phyloP scores from a whole-genome alignment of 2,888 invertebrate species.

The Anagyrus pseudococci region DNA sequence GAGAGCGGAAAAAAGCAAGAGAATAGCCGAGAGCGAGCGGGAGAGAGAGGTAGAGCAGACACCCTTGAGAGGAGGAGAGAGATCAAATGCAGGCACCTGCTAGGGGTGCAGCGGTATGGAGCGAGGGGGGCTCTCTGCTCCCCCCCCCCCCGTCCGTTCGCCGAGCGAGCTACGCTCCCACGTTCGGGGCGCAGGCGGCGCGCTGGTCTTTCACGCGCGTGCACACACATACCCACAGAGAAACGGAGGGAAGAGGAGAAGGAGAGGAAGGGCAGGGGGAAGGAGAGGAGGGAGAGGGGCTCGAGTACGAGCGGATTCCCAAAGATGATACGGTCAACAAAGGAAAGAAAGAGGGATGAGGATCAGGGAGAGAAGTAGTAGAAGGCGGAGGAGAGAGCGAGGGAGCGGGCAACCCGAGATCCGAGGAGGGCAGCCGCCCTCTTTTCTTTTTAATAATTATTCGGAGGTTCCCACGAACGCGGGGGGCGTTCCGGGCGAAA shows the following conservation, averaged over 20 bases:
- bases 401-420: conserved; percentile 37
- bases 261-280: background rate
- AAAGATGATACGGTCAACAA: conserved; percentile 61
- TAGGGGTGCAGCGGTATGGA: conserved; percentile 22
- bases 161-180: conserved; percentile 30
- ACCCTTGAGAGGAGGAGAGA: no score
- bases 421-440: conserved; percentile 5
- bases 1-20: no score
- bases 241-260: background rate
- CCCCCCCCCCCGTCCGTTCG: background rate
- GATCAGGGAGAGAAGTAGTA: no score
- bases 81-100: conserved; percentile 38
- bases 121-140: background rate
- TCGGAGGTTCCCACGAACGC: conserved; percentile 60
- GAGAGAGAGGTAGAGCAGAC: no score
- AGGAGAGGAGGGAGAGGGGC: background rate
- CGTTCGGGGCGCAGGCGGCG: conserved; percentile 15
- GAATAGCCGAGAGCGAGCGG: no score
- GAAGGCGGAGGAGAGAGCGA: conserved; percentile 23
- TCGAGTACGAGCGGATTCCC: conserved; percentile 48
- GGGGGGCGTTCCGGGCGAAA: conserved; percentile 59
- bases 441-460: conserved; percentile 56
- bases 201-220: background rate
- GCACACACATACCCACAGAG: conserved; percentile 27
- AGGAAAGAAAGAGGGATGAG: no score